Conservation (phyloP, 1,140 invertebrate genomes). For the Heterodera schachtii region DNA sequence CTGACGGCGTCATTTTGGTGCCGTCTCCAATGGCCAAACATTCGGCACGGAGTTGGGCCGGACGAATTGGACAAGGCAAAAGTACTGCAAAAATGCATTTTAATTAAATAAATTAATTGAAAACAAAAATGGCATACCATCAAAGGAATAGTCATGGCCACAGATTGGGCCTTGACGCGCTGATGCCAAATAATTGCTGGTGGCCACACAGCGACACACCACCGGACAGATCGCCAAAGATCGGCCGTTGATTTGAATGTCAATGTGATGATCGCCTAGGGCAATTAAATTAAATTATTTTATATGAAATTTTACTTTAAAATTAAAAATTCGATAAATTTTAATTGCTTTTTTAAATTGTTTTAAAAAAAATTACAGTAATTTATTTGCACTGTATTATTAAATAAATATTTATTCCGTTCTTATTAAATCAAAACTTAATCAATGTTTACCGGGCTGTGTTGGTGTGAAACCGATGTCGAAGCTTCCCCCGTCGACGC, state of each 20-base stretch:
- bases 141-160: conserved; percentile 31
- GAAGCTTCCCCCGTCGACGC: conserved; percentile 24
- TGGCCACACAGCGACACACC: conserved; percentile 37
- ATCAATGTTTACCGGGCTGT: conserved; percentile 43
- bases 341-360: too few relatives aligned
- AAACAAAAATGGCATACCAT: conserved; percentile 6
- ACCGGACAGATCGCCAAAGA: conserved; percentile 46
- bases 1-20: conserved; percentile 4
- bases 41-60: conserved; percentile 52
- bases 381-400: too few relatives aligned
- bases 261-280: conserved; percentile 55
- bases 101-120: too few relatives aligned
- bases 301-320: too few relatives aligned
- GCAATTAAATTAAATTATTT: too few relatives aligned
- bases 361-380: too few relatives aligned
- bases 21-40: conserved; percentile 23
- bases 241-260: conserved; percentile 56
- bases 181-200: not conserved
- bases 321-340: too few relatives aligned
- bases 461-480: conserved; percentile 42
- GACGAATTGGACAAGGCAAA: conserved; percentile 8
- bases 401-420: too few relatives aligned
- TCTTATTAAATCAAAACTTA: conserved; percentile 42
- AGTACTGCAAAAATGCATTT: conserved; percentile 10
- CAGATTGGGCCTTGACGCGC: conserved; percentile 19